Conservation (phyloP, 2,797 vertebrate species). For the Sphenodon punctatus region DNA sequence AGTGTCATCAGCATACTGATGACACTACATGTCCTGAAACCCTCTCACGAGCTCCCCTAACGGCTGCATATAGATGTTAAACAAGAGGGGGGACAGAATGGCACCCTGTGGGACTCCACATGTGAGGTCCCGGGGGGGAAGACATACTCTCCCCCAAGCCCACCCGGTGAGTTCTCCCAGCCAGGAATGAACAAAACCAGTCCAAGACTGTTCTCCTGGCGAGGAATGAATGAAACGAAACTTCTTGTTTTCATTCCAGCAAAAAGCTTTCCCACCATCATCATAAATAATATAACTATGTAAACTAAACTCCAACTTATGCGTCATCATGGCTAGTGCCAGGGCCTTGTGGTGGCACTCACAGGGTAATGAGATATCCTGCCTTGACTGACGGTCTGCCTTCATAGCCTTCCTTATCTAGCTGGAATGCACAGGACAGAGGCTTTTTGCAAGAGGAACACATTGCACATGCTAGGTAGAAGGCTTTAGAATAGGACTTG, state of each 20-base stretch:
- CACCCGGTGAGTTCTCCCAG: too few relatives aligned
- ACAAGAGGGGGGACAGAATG: too few relatives aligned
- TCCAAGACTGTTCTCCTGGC: too few relatives aligned
- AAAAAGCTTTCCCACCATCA: not conserved
- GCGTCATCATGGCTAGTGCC: not conserved
- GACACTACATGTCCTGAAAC: too few relatives aligned
- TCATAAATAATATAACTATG: not conserved
- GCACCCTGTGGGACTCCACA: too few relatives aligned
- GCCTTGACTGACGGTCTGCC: not conserved
- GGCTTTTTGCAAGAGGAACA: not conserved
- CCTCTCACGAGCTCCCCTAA: too few relatives aligned
- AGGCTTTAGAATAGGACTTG: not conserved
- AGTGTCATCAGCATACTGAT: too few relatives aligned
- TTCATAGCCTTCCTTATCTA: not conserved
- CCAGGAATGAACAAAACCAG: too few relatives aligned
- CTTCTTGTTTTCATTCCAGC: not conserved
- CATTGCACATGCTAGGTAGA: not conserved
- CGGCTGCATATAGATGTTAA: too few relatives aligned
- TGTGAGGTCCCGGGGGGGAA: too few relatives aligned
- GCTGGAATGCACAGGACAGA: not conserved
- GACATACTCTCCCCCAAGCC: too few relatives aligned
- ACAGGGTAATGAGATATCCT: not conserved
- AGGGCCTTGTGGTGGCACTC: not conserved
- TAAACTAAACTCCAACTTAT: rapidly evolving
- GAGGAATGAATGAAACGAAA: too few relatives aligned